phyloP scores from a whole-genome alignment of 2,888 invertebrate species.

The Mythimna vitellina region DNA sequence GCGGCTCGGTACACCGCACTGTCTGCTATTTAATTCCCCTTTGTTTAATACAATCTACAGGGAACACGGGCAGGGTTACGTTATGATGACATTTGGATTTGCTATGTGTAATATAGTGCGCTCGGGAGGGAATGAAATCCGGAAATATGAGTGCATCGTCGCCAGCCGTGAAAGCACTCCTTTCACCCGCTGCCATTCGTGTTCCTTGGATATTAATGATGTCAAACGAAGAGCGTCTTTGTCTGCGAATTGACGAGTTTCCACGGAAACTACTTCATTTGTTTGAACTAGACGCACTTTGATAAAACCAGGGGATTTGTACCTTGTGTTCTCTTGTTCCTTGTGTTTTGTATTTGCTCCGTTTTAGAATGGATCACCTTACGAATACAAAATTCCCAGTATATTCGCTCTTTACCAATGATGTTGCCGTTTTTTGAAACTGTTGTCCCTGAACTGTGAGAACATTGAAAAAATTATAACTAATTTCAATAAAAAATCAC shows the following conservation, averaged over 20 bases:
- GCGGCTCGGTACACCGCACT: constrained; percentile 79
- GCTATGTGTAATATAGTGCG: constrained; percentile 76
- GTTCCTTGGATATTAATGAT: constrained; percentile 77
- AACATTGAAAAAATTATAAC: too few species aligned
- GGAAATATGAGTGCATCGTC: constrained; percentile 81
- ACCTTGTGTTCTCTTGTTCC: constrained; percentile 37
- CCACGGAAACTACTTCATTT: constrained; percentile 69
- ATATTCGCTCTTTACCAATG: not conserved
- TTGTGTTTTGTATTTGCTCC: constrained; percentile 14
- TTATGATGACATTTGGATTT: constrained; percentile 82
- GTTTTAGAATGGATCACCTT: constrained; percentile 13
- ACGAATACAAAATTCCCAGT: not conserved
- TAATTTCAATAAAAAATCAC: too few species aligned
- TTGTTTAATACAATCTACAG: constrained; percentile 84
- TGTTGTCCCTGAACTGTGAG: too few species aligned
- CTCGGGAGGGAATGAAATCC: constrained; percentile 76
- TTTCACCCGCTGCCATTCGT: constrained; percentile 68
- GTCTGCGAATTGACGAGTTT: constrained; percentile 76
- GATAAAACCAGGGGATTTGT: constrained; percentile 46
- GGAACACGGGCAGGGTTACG: constrained; percentile 78
- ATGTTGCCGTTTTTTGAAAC: too few species aligned
- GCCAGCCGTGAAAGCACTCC: constrained; percentile 70
- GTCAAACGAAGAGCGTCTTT: constrained; percentile 74
- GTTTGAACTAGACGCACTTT: constrained; percentile 65
- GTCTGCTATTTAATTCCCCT: constrained; percentile 83